Base-by-base conservation (phyloP, 1,140 invertebrate genomes). In the Oscheius sp. region DNA sequence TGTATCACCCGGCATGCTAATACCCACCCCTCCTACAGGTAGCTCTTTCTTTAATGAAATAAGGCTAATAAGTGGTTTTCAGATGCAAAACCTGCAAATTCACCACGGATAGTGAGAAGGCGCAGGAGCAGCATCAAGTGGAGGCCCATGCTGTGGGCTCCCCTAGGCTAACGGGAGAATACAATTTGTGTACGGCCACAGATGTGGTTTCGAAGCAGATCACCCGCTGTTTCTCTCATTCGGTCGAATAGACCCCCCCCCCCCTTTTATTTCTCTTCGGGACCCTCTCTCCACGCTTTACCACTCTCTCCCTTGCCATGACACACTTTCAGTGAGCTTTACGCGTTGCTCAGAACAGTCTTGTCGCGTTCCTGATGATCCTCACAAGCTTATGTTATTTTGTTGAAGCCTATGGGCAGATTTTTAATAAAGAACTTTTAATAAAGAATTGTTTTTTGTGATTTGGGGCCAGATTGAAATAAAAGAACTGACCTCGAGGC, bases 71-170 rank as follows among this genome's bases (percentile, higher is more conserved):
- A 2, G 18, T 0, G n/a, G 52, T 55, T 65, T 73, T 35, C 58
- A 68, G 72, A 52, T 74, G 72, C 55, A 74, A 74, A 59, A 67
- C 64, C 7, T 74, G 72, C 72, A 74, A 74, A 59, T 38, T 45
- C 26, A 68, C 64, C 2, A 59, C 64, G 29, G 55, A 65, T 28
- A 68, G 31, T 28, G 29, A 59, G 23, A 49, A 74, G 18, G 61
- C 38, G 15, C 72, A 74, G 55, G 32, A 31, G 7, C n/a, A 20
- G n/a, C 72, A 74, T 35, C 55, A 31, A 20, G 28, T 68, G 3
- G 18, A 4, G 4, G n/a, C 3, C 15, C 66, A 68, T 55, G 66
- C 46, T 10, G 46, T 68, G 28, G 28, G 28, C 13, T 31, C 46
- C 26, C 66, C 66, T n/a, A 26, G 55, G 29, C 46, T 59, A 28